phyloP scores from a whole-genome alignment of 2,888 invertebrate species.

The Ametastegia equiseti region DNA sequence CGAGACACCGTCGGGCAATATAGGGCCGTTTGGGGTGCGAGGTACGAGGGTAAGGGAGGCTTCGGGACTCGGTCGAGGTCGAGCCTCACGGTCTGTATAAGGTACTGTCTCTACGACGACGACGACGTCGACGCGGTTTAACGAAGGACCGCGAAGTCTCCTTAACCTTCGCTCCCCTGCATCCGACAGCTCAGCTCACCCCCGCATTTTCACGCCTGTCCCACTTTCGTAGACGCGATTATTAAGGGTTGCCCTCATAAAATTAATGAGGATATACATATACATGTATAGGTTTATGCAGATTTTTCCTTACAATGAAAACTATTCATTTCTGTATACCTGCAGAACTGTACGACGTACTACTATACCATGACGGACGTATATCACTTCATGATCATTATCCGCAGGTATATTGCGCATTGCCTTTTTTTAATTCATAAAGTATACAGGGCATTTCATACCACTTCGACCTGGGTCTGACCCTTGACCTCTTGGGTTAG shows the following conservation, averaged over 20 bases:
- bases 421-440: too few relatives aligned
- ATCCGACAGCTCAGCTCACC: background rate
- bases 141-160: constrained; percentile 51
- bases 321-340: background rate
- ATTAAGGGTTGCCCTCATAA: constrained; percentile 1
- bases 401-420: too few relatives aligned
- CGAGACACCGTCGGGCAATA: background rate
- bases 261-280: constrained; percentile 14
- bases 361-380: too few relatives aligned
- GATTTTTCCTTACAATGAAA: background rate
- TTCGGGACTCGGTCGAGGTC: constrained; percentile 41
- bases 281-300: too few relatives aligned
- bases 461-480: too few relatives aligned
- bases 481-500: too few relatives aligned
- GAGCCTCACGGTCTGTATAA: constrained; percentile 48
- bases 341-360: too few relatives aligned
- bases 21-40: background rate
- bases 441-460: too few relatives aligned
- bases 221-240: constrained; percentile 9
- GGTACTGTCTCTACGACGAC: constrained; percentile 43
- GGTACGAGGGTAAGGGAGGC: background rate
- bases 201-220: constrained; percentile 15
- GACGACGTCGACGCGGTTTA: too few relatives aligned
- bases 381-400: too few relatives aligned
- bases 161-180: background rate